A percentile compares a stretch with the other conserved stretches of the same genome.
phyloP scores from a whole-genome alignment of 1,140 invertebrate species.

The Agrilus planipennis region DNA sequence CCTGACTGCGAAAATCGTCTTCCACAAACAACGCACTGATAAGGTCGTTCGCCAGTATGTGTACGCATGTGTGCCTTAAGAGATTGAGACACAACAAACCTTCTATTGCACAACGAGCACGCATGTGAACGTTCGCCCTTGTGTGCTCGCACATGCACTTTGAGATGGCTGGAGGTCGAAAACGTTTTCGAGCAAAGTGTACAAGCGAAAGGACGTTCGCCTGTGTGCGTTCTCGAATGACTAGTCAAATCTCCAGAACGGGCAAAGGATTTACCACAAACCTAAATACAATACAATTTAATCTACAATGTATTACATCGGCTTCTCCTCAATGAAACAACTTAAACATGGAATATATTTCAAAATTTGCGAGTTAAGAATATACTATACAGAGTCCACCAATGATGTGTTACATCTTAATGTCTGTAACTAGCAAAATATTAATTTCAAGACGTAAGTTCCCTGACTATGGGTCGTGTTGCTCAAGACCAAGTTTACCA shows the following conservation, averaged over 20 bases:
- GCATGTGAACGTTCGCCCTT: constrained; percentile 49
- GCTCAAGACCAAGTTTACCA: too few relatives aligned
- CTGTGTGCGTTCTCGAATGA: constrained; percentile 38
- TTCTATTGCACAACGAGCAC: constrained; percentile 42
- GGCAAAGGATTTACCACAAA: constrained; percentile 18
- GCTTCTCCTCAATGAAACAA: too few relatives aligned
- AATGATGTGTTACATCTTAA: too few relatives aligned
- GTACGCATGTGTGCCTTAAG: constrained; percentile 40
- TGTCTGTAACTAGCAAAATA: too few relatives aligned
- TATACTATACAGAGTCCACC: too few relatives aligned
- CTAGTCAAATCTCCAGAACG: constrained; percentile 18
- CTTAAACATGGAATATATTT: too few relatives aligned
- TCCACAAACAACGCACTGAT: constrained; percentile 29
- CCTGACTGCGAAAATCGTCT: constrained; percentile 17
- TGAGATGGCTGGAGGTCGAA: constrained; percentile 14
- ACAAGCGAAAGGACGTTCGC: constrained; percentile 23
- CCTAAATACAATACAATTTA: too few relatives aligned
- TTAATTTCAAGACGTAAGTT: too few relatives aligned
- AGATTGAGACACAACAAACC: constrained; percentile 39
- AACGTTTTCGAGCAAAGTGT: constrained; percentile 18
- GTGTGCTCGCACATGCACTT: constrained; percentile 38
- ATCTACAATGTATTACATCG: too few relatives aligned
- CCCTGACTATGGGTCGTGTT: too few relatives aligned
- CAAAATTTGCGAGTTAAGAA: too few relatives aligned
- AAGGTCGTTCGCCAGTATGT: constrained; percentile 42